These are phyloP conservation scores for Osmerus mordax DNA, from an alignment of 2,113 vertebrate species.

Conservation along the genomic window DNA sequence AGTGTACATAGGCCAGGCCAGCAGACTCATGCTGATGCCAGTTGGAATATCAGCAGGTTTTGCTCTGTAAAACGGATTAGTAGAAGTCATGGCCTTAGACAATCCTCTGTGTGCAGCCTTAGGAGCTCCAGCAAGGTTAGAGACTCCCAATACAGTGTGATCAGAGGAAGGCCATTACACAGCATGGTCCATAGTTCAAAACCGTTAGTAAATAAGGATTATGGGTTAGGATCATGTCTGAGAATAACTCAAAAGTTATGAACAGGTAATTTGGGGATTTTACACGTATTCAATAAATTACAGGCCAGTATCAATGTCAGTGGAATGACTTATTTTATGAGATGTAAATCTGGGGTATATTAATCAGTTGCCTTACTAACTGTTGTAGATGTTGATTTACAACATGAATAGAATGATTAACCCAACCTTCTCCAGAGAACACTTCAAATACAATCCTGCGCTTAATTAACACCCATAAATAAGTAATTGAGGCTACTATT, in stretches of 20 bases:
- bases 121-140: background rate
- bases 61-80: slow-evolving; percentile 24
- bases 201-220: too few species aligned
- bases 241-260: too few species aligned
- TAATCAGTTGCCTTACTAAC: background rate
- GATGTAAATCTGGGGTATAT: too few species aligned
- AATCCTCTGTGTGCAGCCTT: background rate
- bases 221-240: too few species aligned
- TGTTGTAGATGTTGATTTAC: slow-evolving; percentile 1
- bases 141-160: background rate
- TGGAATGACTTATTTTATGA: too few species aligned
- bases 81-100: background rate
- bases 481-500: slow-evolving; percentile 46
- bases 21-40: slow-evolving; percentile 51
- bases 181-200: too few species aligned
- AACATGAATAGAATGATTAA: slow-evolving; percentile 2
- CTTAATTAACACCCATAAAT: slow-evolving; percentile 56
- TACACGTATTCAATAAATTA: too few species aligned
- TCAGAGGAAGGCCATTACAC: too few species aligned
- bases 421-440: background rate
- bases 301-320: too few species aligned
- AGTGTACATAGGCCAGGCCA: slow-evolving; percentile 43
- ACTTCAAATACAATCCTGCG: slow-evolving; percentile 50
- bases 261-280: too few species aligned
- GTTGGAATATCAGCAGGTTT: slow-evolving; percentile 64